A percentile compares a stretch with the other conserved stretches of the same genome.
Evolutionary conservation across 2,797 vertebrate species (phyloP).

Genomic region (Crocidura indochinensis): DNA sequence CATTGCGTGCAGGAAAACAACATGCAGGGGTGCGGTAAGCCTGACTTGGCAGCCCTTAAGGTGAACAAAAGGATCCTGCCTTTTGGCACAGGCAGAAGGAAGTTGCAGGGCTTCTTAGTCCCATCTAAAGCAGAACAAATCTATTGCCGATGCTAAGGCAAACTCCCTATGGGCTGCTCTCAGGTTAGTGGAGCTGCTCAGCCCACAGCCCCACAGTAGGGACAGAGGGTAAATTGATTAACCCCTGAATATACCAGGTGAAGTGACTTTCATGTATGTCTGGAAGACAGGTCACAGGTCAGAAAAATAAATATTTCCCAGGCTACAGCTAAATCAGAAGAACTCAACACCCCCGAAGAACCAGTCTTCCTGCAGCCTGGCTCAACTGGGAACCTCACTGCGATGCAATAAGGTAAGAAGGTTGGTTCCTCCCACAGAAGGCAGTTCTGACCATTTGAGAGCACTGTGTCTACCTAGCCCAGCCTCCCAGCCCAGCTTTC

Average conservation of each 20-base stretch:
- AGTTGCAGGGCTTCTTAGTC: not conserved
- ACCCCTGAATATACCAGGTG: not conserved
- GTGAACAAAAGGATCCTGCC: constrained; percentile 70
- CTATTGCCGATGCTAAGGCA: not conserved
- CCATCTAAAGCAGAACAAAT: not conserved
- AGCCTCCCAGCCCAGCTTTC: no score
- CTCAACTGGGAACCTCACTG: not conserved
- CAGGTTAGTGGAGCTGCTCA: not conserved
- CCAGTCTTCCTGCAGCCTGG: not conserved
- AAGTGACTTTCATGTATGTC: not conserved
- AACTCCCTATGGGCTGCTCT: not conserved
- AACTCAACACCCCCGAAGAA: not conserved
- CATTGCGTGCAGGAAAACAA: constrained; percentile 77
- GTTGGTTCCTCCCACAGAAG: not conserved
- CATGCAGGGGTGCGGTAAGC: constrained; percentile 41
- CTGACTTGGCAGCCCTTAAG: constrained; percentile 62
- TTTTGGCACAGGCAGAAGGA: not conserved
- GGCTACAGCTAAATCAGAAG: not conserved
- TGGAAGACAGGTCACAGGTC: not conserved
- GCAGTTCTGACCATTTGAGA: not conserved
- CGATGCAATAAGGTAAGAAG: constrained; percentile 66
- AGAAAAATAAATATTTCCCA: not conserved
- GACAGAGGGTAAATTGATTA: not conserved
- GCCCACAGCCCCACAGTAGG: not conserved
- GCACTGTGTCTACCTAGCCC: not conserved